Base-by-base conservation (phyloP, 2,797 vertebrate genomes). In the Knipowitschia caucasica region DNA sequence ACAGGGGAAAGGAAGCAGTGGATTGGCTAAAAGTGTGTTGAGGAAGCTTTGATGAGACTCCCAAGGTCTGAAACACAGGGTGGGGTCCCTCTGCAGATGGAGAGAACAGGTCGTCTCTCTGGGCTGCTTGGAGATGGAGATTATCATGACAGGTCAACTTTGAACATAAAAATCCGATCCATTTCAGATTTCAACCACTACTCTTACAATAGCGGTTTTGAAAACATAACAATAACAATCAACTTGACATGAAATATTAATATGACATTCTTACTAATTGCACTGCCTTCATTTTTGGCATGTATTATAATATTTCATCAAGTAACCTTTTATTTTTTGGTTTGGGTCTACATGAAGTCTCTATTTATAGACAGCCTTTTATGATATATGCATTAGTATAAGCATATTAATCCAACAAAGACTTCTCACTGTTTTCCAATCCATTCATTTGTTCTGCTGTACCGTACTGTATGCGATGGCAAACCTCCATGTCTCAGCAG, bases 331-430 rank as follows among this genome's bases (percentile, higher is more conserved):
- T 21, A 58, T 12, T 27, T 4, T 52, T 14, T 8, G 23, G 1
- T 17, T 23, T 52, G 30, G 11, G 25, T 17, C 6, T 12, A 49
- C 31, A 33, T n/a, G 27, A 20, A 60, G 7, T 35, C 53, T 45
- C 56, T 75, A 75, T 71, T 67, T 79, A 61, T 54, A 56, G 57
- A 52, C 12, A 44, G 27, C 53, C 55, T 39, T 62, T 56, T 39
- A 31, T 58, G 49, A 65, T 56, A 18, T 53, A 62, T 56, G 57
- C 56, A 67, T 51, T 66, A 51, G 38, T n/a, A n/a, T n/a, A n/a
- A n/a, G n/a, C n/a, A n/a, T n/a, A n/a, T 64, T 21, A 12, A 57
- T 43, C 43, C 24, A 67, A 71, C 36, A 63, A 17, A 7, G 10
- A 7, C 27, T 18, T 4, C 42, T 58, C 40, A 29, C 44, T 0